Conservation (phyloP, 64 coral and sea anemone genomes). For the Catalaphyllia jardinei region DNA sequence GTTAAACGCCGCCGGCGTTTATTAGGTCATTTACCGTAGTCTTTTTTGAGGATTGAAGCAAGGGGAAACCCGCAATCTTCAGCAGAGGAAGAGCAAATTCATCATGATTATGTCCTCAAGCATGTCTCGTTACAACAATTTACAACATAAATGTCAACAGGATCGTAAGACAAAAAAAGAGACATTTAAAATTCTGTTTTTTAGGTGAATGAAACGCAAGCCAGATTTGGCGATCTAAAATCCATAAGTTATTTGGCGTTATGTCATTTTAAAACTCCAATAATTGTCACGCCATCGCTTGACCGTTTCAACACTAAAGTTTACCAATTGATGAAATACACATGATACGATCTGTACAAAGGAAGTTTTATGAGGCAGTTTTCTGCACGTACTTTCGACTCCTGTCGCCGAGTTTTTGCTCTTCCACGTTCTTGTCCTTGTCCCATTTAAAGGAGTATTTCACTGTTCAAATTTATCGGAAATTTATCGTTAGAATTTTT, state of each 20-base stretch:
- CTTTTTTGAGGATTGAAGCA: too few species aligned
- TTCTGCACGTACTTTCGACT: neutral
- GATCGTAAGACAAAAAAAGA: neutral
- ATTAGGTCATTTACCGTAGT: too few species aligned
- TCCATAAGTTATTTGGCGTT: neutral
- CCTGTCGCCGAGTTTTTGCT: too few species aligned
- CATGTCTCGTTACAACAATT: neutral
- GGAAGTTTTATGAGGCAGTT: neutral
- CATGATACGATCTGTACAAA: slow-evolving; percentile 14
- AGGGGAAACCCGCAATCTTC: neutral
- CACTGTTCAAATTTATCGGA: too few species aligned
- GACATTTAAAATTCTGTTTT: neutral
- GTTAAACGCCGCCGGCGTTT: too few species aligned
- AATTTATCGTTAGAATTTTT: too few species aligned
- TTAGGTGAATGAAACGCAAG: neutral
- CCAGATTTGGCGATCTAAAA: neutral
- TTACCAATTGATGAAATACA: slow-evolving; percentile 10
- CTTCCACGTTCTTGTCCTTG: too few species aligned
- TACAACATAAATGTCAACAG: slow-evolving; percentile 20
- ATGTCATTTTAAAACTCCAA: neutral
- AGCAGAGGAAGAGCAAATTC: neutral
- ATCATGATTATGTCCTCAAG: neutral
- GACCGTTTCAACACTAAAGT: neutral
- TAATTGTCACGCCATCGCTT: neutral
- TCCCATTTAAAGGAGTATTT: too few species aligned